These are phyloP conservation scores for Ephialtes manifestator DNA, from an alignment of 2,888 invertebrate genomes.

Conservation along the genomic window DNA sequence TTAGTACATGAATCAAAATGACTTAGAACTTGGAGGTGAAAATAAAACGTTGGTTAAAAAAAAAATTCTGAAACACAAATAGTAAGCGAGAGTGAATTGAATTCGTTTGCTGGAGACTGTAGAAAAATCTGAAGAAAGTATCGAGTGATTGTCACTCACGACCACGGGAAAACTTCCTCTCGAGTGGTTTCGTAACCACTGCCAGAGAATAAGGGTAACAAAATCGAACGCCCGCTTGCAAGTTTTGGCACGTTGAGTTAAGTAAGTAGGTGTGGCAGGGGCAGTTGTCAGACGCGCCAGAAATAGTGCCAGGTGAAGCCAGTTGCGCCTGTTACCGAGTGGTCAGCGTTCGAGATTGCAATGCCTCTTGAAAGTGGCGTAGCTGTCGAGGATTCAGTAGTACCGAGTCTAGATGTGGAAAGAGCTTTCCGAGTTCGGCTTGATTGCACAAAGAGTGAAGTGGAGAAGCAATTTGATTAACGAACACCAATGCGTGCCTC, in stretches of 20 bases:
- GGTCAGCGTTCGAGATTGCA: conserved; percentile 57
- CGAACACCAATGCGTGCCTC: conserved; percentile 13
- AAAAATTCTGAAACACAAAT: background rate
- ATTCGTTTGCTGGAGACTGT: background rate
- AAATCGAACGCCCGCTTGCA: conserved; percentile 26
- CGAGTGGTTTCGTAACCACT: conserved; percentile 36
- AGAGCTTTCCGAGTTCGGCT: conserved; percentile 33
- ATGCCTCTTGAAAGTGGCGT: conserved; percentile 17
- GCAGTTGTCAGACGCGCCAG: conserved; percentile 58
- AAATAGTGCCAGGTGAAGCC: conserved; percentile 41
- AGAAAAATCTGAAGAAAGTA: conserved; percentile 39
- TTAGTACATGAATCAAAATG: background rate
- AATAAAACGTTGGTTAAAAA: background rate
- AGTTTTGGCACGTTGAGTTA: conserved; percentile 66
- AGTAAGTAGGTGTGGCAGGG: conserved; percentile 64
- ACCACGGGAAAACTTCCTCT: conserved; percentile 49
- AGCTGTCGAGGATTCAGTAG: conserved; percentile 19
- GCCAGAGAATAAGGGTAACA: conserved; percentile 13
- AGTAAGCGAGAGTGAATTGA: background rate
- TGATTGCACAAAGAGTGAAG: conserved; percentile 54
- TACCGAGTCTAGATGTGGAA: conserved; percentile 17
- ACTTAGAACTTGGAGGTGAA: background rate
- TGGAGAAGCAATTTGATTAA: conserved; percentile 53
- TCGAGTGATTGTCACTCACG: conserved; percentile 46
- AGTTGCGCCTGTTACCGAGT: conserved; percentile 38